Evolutionary conservation across 1,140 invertebrate genomes (phyloP), one percentile per base, ranked within the genome.

Genomic region (Coptotermes formosanus): DNA sequence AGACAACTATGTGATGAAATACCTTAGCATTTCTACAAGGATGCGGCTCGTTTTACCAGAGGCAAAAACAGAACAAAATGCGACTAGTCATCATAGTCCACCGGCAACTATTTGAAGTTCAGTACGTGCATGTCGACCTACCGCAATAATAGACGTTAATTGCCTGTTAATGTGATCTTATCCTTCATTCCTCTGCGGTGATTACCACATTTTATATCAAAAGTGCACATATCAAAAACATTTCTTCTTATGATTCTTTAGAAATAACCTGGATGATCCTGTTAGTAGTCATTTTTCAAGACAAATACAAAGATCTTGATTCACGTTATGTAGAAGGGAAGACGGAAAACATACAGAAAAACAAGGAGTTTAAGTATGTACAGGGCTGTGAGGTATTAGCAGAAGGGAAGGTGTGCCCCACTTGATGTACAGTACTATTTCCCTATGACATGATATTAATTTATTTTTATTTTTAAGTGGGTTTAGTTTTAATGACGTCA

Each of bases 181-280:
- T n/a, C 8, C 64, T 75, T 25, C 64, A 75, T 75, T 75, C 64
- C 64, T 75, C 64, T n/a, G 64, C 64, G 64, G 64, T 75, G 64
- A 75, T 75, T 75, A 75, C 64, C 64, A 75, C 64, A 75, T 75
- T 75, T 64, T 75, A 75, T 75, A 75, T 75, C 64, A 75, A 75
- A 75, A 75, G 64, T 75, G 64, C 25, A 75, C 64, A 75, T 75
- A 16, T 75, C 64, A 75, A 75, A 75, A 75, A 75, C 1, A 75
- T 75, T 75, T 75, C 64, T 75, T 75, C 64, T 75, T 75, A 16
- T 30, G 64, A 7, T n/a, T 75, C 64, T n/a, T 75, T 75, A 75
- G 64, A 75, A 75, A 30, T 30, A 30, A 75, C n/a, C n/a, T 30
- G n/a, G 25, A 30, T 75, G 64, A 75, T 75, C 64, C 64, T 75